Conservation (phyloP, 2,797 vertebrate species). For the Antennarius maculatus region DNA sequence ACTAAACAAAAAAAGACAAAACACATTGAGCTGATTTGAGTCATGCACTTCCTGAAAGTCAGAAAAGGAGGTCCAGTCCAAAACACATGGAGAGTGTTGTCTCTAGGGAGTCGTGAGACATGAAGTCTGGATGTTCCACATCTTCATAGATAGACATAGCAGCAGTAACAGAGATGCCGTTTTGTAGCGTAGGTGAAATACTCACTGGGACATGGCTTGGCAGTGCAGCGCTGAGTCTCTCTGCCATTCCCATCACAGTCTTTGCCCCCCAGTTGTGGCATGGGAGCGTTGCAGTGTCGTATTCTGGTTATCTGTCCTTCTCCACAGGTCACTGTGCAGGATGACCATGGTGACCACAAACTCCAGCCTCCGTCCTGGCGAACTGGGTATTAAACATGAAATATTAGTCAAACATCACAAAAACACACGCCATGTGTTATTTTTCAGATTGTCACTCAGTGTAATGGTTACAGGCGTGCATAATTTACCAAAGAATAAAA, state of each 20-base stretch:
- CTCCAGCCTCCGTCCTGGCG: conserved; percentile 98
- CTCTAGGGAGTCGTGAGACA: conserved; percentile 43
- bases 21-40: conserved; percentile 60
- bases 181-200: conserved; percentile 31
- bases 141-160: conserved; percentile 2
- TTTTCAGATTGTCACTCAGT: conserved; percentile 34
- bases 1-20: conserved; percentile 41
- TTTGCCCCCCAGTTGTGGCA: conserved; percentile 94
- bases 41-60: conserved; percentile 58
- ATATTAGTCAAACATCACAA: conserved; percentile 32
- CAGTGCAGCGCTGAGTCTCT: conserved; percentile 92
- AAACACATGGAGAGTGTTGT: conserved; percentile 63
- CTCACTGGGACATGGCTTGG: conserved; percentile 90
- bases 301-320: conserved; percentile 94
- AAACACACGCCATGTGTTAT: conserved; percentile 41
- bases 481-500: conserved; percentile 36
- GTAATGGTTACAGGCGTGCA: conserved; percentile 37
- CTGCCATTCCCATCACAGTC: conserved; percentile 91
- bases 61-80: conserved; percentile 49
- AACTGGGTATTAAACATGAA: conserved; percentile 77
- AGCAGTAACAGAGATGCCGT: conserved; percentile 39
- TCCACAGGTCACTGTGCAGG: conserved; percentile 95
- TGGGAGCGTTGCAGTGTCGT: conserved; percentile 94
- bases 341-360: conserved; percentile 98
- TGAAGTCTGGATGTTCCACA: conserved; percentile 28